Evolutionary conservation across 2,888 invertebrate species (phyloP), one percentile per base, ranked within the genome.

Genomic region (Hyposoter dolosus): DNA sequence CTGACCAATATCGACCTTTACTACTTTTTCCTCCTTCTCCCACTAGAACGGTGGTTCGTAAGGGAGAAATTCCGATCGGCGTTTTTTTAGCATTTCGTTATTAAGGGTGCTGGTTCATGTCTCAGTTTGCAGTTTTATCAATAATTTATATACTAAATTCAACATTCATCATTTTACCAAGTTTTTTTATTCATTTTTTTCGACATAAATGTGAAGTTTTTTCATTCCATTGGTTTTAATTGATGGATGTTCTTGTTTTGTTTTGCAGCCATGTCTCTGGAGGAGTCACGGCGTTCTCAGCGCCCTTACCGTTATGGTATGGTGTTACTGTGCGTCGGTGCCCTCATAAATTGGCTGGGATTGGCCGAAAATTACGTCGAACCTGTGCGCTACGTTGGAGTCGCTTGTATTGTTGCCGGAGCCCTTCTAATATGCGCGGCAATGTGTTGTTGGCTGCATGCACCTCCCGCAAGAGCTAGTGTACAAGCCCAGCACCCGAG

Each of bases 291-390:
- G 92, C 95, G 96, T 92, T 96, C 96, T 74, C 96, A 97, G 94
- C 95, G 96, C 90, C 96, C 97, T 82, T 97, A 97, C 94, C 95
- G 96, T 85, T 97, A 96, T 92, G 97, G 97, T 90, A 96, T 97
- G 96, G 96, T 96, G 88, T 93, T 97, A 91, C 94, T 97, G 76
- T 97, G 97, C 93, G 95, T 96, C 78, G 97, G 97, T 32, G 97
- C 96, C 28, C 95, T 97, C 63, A 96, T 97, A 93, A 97, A 97
- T 94, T 97, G 97, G 97, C 94, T 97, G 87, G 96, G 97, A 35
- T 94, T 97, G 88, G 96, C 96, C 0, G 96, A 96, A 92, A 96
- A 96, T 93, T 96, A 96, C 93, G 96, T 96, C 79, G 96, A 96
- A 93, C 96, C 96, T 7, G 96, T 96, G 88, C 95, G 96, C 92